Conservation (phyloP, 2,113 vertebrate genomes). For the Salvelinus fontinalis region DNA sequence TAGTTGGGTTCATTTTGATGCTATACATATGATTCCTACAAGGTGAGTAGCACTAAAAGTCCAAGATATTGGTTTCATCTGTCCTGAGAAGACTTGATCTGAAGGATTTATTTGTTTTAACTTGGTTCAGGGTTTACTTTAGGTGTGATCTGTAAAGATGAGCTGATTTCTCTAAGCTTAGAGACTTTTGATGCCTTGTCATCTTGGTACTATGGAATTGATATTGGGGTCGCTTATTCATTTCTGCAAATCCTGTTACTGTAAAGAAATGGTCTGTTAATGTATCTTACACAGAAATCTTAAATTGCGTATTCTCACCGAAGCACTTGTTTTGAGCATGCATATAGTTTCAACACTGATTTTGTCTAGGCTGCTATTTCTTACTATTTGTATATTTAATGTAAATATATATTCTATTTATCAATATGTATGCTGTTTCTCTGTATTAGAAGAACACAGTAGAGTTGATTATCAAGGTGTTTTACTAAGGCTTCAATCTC, state of each 20-base stretch:
- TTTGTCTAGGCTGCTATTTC: constrained; percentile 83
- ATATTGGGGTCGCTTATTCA: constrained; percentile 61
- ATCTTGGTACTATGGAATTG: constrained; percentile 69
- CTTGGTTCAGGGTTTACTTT: constrained; percentile 78
- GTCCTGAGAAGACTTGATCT: constrained; percentile 83
- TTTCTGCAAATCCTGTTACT: constrained; percentile 72
- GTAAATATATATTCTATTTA: constrained; percentile 82
- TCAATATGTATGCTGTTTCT: constrained; percentile 47
- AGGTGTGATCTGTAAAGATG: constrained; percentile 44
- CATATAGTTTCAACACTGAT: constrained; percentile 77
- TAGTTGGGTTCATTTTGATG: constrained; percentile 26
- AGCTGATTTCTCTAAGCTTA: constrained; percentile 57
- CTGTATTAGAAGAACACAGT: constrained; percentile 49
- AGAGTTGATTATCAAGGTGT: constrained; percentile 46
- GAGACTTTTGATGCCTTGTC: constrained; percentile 54
- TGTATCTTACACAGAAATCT: constrained; percentile 62
- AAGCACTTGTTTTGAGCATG: constrained; percentile 80
- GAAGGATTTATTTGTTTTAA: constrained; percentile 80
- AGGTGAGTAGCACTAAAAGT: constrained; percentile 62
- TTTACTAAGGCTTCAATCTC: constrained; percentile 48
- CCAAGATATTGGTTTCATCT: constrained; percentile 70
- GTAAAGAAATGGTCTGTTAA: constrained; percentile 67
- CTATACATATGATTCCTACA: constrained; percentile 42
- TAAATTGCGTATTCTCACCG: constrained; percentile 58
- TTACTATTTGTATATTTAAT: constrained; percentile 80